phyloP scores from a whole-genome alignment of 2,888 invertebrate species.

The Steinernema hermaphroditum region DNA sequence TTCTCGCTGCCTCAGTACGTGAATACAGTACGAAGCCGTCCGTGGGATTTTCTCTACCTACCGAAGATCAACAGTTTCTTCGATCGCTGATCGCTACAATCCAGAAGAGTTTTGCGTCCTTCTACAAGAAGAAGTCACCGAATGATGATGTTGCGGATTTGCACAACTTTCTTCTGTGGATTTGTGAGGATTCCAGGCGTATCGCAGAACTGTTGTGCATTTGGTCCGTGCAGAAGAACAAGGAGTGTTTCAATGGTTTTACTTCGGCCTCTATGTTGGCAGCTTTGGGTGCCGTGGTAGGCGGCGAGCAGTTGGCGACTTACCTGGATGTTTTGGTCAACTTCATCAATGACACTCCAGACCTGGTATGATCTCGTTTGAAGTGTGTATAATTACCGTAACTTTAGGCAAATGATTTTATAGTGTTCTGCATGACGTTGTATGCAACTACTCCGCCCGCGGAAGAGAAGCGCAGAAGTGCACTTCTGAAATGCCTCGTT shows the following conservation, averaged over 20 bases:
- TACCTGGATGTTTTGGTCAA: neutral
- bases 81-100: neutral
- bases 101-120: neutral
- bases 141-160: neutral
- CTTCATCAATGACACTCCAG: neutral
- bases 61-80: neutral
- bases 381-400: neutral
- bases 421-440: constrained; percentile 1
- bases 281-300: neutral
- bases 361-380: neutral
- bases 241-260: neutral
- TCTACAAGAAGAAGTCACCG: neutral
- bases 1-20: neutral
- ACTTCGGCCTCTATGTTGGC: neutral
- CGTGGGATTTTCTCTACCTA: neutral
- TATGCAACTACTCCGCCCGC: neutral
- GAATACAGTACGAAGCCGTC: neutral
- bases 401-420: constrained; percentile 6
- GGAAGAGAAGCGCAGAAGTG: neutral
- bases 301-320: neutral
- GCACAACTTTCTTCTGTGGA: neutral
- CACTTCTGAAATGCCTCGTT: neutral
- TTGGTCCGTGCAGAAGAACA: neutral
- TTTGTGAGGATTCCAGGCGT: neutral
- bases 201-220: neutral